Conservation (phyloP, 2,797 vertebrate species). For the Pelodytes ibericus region DNA sequence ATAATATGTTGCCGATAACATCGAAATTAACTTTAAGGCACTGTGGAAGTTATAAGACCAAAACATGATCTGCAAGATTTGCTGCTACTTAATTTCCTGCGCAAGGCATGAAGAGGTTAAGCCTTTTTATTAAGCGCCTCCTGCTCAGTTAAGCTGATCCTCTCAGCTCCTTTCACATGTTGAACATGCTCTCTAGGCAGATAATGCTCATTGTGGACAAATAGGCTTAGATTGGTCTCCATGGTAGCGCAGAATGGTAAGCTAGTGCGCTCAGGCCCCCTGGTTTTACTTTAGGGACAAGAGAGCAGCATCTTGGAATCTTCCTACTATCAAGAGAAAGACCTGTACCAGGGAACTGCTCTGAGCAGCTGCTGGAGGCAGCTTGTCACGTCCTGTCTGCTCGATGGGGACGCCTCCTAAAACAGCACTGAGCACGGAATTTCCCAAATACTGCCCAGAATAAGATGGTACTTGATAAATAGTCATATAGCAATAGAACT, state of each 20-base stretch:
- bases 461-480: no score
- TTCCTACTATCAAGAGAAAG: not conserved
- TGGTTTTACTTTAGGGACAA: slow-evolving; percentile 38
- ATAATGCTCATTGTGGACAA: slow-evolving; percentile 76
- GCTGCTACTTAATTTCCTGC: not conserved
- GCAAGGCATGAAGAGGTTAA: slow-evolving; percentile 42
- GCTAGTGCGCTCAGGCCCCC: slow-evolving; percentile 61
- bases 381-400: no score
- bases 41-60: no score
- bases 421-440: no score
- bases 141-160: slow-evolving; percentile 52
- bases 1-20: no score
- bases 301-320: not conserved
- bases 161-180: slow-evolving; percentile 61
- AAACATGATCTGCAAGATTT: not conserved
- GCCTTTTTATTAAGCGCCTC: slow-evolving; percentile 21
- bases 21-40: no score
- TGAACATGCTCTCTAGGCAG: slow-evolving; percentile 61
- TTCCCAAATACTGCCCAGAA: no score
- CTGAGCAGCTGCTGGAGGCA: not conserved
- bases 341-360: not conserved
- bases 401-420: no score
- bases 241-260: slow-evolving; percentile 74
- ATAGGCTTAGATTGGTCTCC: slow-evolving; percentile 76
- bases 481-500: no score